Conservation (phyloP, 2,797 vertebrate species). For the Ctenopoma multispine region DNA sequence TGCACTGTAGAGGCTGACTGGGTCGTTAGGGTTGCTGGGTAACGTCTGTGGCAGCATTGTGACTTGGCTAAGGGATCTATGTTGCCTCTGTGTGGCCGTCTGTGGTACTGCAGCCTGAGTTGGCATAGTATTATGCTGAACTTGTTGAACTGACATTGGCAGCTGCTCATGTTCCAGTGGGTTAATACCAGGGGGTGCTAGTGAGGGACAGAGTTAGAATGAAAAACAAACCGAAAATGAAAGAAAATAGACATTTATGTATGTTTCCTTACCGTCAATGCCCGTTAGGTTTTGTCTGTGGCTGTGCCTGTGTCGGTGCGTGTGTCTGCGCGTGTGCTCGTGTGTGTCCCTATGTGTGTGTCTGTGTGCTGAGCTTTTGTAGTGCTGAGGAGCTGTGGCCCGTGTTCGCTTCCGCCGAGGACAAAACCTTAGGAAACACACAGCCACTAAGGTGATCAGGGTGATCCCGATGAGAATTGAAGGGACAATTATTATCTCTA, state of each 20-base stretch:
- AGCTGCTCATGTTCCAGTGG: conserved; percentile 81
- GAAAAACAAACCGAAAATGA: too few relatives aligned
- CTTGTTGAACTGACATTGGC: conserved; percentile 68
- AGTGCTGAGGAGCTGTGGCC: conserved; percentile 3
- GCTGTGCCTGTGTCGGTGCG: conserved; percentile 13
- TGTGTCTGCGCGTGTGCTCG: too few relatives aligned
- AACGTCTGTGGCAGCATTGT: conserved; percentile 62
- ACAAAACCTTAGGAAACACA: conserved; percentile 69
- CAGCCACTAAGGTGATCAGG: conserved; percentile 75
- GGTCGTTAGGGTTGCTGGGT: conserved; percentile 37
- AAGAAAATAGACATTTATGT: too few relatives aligned
- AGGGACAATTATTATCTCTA: conserved; percentile 90
- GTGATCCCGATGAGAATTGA: conserved; percentile 81
- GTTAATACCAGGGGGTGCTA: conserved; percentile 81
- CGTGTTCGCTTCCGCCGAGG: neutral
- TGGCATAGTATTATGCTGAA: conserved; percentile 16
- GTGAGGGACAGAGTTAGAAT: neutral
- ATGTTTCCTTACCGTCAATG: conserved; percentile 76
- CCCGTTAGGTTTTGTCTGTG: conserved; percentile 68
- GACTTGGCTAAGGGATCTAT: conserved; percentile 66
- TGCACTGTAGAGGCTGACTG: conserved; percentile 67
- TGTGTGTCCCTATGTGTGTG: too few relatives aligned
- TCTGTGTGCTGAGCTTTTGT: conserved; percentile 32
- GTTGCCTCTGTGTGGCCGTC: conserved; percentile 56
- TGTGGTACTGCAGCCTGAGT: conserved; percentile 35